phyloP scores from a whole-genome alignment of 2,888 invertebrate species.

The Andrena fulva region DNA sequence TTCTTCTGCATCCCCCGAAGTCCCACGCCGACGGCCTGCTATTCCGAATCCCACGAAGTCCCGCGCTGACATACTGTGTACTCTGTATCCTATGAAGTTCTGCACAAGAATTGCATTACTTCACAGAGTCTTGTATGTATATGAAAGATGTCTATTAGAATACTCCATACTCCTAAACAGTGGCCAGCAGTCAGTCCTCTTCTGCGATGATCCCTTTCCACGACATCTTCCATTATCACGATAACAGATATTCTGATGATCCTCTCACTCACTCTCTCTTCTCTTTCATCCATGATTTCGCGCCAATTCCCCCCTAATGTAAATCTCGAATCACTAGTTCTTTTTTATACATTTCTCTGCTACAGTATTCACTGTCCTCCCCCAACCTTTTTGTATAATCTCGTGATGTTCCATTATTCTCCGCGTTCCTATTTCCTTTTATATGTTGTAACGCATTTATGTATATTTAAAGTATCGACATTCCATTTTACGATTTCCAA shows the following conservation, averaged over 20 bases:
- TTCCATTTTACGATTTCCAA: slow-evolving; percentile 43
- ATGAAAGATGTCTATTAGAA: not conserved
- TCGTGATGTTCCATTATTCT: too few relatives aligned
- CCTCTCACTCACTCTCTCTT: too few relatives aligned
- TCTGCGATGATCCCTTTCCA: not conserved
- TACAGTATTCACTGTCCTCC: too few relatives aligned
- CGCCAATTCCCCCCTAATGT: too few relatives aligned
- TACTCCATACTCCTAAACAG: not conserved
- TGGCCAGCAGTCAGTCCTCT: not conserved
- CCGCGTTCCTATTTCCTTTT: too few relatives aligned
- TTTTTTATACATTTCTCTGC: not conserved
- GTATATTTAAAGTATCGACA: not conserved
- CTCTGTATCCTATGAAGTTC: not conserved
- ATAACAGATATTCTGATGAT: too few relatives aligned
- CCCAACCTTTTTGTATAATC: too few relatives aligned
- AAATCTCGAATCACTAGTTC: not conserved
- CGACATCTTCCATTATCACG: not conserved
- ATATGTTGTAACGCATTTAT: not conserved
- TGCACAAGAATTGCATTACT: too few relatives aligned
- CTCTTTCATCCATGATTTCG: too few relatives aligned
- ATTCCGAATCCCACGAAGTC: not conserved
- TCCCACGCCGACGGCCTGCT: not conserved
- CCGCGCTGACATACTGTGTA: not conserved
- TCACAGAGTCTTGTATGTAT: too few relatives aligned
- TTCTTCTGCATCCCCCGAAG: not conserved